Base-by-base conservation (phyloP, 2,113 vertebrate species). In the Lepus timidus region DNA sequence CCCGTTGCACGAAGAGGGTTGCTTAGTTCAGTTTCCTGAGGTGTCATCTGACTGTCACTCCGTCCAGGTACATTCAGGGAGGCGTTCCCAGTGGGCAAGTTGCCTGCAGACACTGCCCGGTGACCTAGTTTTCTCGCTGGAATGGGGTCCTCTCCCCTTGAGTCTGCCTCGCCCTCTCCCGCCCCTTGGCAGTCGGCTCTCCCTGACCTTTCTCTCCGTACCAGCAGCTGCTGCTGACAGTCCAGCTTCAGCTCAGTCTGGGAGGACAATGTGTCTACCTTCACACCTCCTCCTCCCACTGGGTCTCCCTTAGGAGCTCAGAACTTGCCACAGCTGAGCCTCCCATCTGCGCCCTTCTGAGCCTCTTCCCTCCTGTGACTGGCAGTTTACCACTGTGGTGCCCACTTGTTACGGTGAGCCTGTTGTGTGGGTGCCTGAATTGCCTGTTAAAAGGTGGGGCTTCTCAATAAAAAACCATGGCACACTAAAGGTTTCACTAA, bases 51-150 rank as follows among this genome's bases (percentile, higher is more conserved):
- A 86, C 44, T 67, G 33, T 93, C n/a, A 64, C 68, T 39, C 64
- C 36, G 61, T 78, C 29, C 49, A 92, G 29, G 52, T 95, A 61
- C 7, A 13, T 81, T 87, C 16, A 39, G 44, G 49, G 73, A 90
- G 67, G 49, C 85, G 62, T 81, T 93, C 62, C 76, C 88, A n/a
- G 49, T 33, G 55, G 78, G 80, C 88, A 86, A 16, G 49, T 22
- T 67, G 67, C 84, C 83, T 70, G 76, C 29, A 88, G 62, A 70
- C 31, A 27, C n/a, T 83, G 55, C 1, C 6, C 70, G 79, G 13
- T 49, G 89, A 96, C 85, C 82, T 76, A 78, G n/a, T 92, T 88
- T 96, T 86, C 44, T 73, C 73, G 51, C 75, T 89, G 85, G 75
- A 92, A 25, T 64, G 20, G 4, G 67, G 68, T 91, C 33, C n/a